These are phyloP conservation scores for Camptogramma bilineatum DNA, from an alignment of 2,888 invertebrate genomes.

Conservation along the genomic window DNA sequence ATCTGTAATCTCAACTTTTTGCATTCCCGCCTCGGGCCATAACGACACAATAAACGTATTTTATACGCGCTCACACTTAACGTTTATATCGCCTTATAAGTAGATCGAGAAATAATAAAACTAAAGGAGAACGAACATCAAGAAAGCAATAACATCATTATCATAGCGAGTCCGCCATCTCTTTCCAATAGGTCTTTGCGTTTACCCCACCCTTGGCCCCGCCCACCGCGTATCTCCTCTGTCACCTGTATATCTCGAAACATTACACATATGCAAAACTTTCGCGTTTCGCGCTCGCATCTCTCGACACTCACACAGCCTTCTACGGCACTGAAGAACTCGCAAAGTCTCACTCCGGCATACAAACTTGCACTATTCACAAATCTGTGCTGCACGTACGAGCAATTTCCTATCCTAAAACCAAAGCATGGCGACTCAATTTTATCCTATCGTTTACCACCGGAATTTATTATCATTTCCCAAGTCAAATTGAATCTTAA, in stretches of 20 bases:
- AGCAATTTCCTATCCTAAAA: not conserved
- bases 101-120: conserved; percentile 85
- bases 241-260: conserved; percentile 85
- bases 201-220: conserved; percentile 76
- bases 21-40: conserved; percentile 72
- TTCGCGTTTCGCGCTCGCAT: conserved; percentile 78
- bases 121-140: conserved; percentile 82
- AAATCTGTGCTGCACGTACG: not conserved
- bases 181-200: conserved; percentile 79
- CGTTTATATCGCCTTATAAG: conserved; percentile 84
- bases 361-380: not conserved
- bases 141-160: conserved; percentile 86
- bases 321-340: conserved; percentile 18
- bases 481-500: conserved; percentile 7
- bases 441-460: not conserved
- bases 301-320: conserved; percentile 55
- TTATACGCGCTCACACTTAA: conserved; percentile 83
- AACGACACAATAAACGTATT: conserved; percentile 83
- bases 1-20: conserved; percentile 80
- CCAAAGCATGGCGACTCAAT: not conserved
- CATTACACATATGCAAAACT: conserved; percentile 86
- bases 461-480: not conserved
- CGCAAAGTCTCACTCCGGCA: not conserved
- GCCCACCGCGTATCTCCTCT: conserved; percentile 81
- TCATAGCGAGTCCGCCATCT: conserved; percentile 84